A percentile compares a stretch with the other conserved stretches of the same genome.
phyloP scores from a whole-genome alignment of 2,797 vertebrate species.

The Graptemys geographica region DNA sequence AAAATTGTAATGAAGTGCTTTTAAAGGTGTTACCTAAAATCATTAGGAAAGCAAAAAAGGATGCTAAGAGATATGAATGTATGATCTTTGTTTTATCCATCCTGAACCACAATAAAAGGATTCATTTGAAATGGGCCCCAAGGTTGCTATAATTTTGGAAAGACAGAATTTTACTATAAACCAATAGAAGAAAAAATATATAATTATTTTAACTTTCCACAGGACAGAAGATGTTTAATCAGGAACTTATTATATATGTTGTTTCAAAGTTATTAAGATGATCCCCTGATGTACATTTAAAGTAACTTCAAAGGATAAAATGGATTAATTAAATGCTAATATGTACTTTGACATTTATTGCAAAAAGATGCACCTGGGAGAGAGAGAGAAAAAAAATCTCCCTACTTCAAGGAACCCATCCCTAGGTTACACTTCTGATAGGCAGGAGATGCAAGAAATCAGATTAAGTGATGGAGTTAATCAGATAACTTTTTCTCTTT shows the following conservation, averaged over 20 bases:
- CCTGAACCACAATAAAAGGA: neutral
- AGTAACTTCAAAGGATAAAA: neutral
- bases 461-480: neutral
- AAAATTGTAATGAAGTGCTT: neutral
- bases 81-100: neutral
- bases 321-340: neutral
- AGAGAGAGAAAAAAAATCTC: neutral
- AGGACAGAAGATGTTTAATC: neutral
- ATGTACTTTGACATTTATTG: neutral
- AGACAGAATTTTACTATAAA: neutral
- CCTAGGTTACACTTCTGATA: neutral
- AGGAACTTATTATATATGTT: neutral
- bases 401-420: neutral
- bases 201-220: neutral
- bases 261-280: rapidly evolving
- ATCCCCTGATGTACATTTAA: neutral
- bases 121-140: neutral
- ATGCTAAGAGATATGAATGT: neutral
- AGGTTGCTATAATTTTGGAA: neutral
- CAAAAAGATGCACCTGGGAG: neutral
- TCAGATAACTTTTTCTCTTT: rapidly evolving
- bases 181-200: neutral
- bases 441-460: neutral
- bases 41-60: neutral
- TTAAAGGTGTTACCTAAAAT: neutral